These are phyloP conservation scores for Phylloscopus trochilus DNA, from an alignment of 2,113 vertebrate genomes.

Conservation along the genomic window DNA sequence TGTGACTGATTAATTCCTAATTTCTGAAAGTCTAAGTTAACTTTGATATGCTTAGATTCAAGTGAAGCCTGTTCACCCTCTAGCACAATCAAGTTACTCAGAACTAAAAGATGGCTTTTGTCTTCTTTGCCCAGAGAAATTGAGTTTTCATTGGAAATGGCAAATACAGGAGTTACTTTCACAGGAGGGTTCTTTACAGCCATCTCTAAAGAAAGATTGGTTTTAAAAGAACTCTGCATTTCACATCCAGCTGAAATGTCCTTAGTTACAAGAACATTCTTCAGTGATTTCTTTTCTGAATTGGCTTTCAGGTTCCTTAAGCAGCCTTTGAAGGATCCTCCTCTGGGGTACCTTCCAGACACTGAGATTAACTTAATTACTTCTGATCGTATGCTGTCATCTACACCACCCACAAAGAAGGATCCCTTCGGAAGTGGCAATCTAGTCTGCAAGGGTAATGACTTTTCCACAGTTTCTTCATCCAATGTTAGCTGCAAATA, in stretches of 20 bases:
- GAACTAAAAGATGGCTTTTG: constrained; percentile 71
- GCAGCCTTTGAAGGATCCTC: constrained; percentile 90
- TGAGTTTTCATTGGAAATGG: constrained; percentile 32
- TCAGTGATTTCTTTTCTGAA: constrained; percentile 76
- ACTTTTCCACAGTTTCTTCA: constrained; percentile 74
- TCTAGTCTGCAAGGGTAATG: constrained; percentile 64
- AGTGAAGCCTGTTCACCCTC: constrained; percentile 82
- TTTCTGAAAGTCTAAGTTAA: constrained; percentile 81
- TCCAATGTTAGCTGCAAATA: constrained; percentile 82
- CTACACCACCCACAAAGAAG: constrained; percentile 84
- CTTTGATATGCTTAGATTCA: constrained; percentile 82
- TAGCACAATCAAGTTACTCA: constrained; percentile 81
- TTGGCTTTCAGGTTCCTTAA: constrained; percentile 80
- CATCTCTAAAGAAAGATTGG: constrained; percentile 21
- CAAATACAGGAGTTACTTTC: constrained; percentile 42
- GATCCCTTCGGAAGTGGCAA: constrained; percentile 73
- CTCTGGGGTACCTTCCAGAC: constrained; percentile 77
- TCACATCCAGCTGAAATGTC: constrained; percentile 88
- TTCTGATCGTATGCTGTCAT: constrained; percentile 73
- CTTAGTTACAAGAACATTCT: constrained; percentile 81
- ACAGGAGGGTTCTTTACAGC: not conserved
- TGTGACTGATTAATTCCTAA: constrained; percentile 83
- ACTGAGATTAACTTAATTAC: constrained; percentile 77
- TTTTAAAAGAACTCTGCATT: constrained; percentile 53
- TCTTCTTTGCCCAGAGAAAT: constrained; percentile 61